Percentiles rank a stretch among this genome's conserved stretches.
These are phyloP conservation scores for Oenanthe melanoleuca DNA, from an alignment of 2,113 vertebrate genomes.

Conservation along the genomic window DNA sequence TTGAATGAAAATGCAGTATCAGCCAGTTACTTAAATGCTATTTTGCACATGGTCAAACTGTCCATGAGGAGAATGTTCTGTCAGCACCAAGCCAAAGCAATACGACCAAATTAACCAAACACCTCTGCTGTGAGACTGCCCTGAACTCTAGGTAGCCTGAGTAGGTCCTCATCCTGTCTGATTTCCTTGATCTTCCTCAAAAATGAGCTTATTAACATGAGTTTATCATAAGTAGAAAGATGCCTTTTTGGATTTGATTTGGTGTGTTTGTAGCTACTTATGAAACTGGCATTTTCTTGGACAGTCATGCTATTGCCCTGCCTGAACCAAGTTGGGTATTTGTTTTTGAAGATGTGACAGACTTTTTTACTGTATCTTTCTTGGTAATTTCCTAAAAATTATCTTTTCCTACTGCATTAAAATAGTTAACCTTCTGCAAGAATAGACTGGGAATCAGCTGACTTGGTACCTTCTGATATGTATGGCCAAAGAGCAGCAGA, in stretches of 20 bases:
- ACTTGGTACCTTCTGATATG: background rate
- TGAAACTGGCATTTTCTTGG: background rate
- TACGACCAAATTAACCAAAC: background rate
- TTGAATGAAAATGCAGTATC: background rate
- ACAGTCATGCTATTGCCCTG: background rate
- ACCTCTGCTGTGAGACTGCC: background rate
- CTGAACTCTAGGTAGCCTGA: background rate
- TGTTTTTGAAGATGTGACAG: background rate
- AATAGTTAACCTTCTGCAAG: background rate
- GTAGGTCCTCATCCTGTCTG: background rate
- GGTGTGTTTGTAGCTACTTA: background rate
- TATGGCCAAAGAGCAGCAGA: background rate
- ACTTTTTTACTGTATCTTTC: background rate
- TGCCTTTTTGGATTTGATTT: background rate
- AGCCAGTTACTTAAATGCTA: background rate
- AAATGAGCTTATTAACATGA: background rate
- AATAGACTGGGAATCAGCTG: background rate
- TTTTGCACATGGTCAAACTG: fast-evolving
- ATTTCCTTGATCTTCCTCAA: background rate
- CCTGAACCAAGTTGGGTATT: background rate
- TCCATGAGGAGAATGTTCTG: background rate
- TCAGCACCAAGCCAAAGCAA: background rate
- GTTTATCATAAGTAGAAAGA: background rate
- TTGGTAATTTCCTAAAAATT: background rate
- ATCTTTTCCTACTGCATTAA: background rate